Base-by-base conservation (phyloP, 2,888 invertebrate genomes). In the Orthosia gothica region DNA sequence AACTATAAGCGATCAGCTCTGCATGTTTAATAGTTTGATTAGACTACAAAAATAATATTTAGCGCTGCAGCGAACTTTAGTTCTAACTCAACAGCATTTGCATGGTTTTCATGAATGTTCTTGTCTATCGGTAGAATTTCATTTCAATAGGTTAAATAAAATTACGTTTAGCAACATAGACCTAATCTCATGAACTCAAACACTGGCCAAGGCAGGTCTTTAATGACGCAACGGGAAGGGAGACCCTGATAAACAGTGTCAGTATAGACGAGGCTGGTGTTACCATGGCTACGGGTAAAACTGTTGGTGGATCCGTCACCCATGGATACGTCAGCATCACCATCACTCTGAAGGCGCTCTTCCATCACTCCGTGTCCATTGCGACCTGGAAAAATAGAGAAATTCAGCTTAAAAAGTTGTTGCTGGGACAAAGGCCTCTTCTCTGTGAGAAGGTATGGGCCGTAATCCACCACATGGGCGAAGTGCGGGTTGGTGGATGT, bases 361-460 rank as follows among this genome's bases (percentile, higher is more conserved):
- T 86, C 64, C 79, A 70, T 91, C 96, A 97, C 89, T 97, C 96
- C 74, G 96, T 96, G 74, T 97, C 96, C 96, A 96, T 96, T 52
- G 96, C 96, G 85, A 95, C 95, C 96, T 97, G 92, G 2, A 94
- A 93, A 23, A 50, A 83, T 66, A 52, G 49, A 74, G 52, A 76
- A 65, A 26, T 26, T 26, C 2, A 18, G 20, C 5, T 76, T 59
- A 55, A 16, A 54, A 58, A 69, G n/a, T n/a, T n/a, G n/a, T n/a
- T 32, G 32, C 32, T 32, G 32, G 32, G 32, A 32, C 32, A 32
- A 5, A 32, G 32, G 0, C 32, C 32, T 32, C 3, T 4, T 26
- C 7, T 32, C 32, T 32, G 32, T 7, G 32, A 7, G 32, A 7
- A 7, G 32, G 7, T 7, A 32, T 32, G 7, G 32, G 32, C 32